Base-by-base conservation (phyloP, 2,888 invertebrate genomes). In the Diplazon laetatorius region DNA sequence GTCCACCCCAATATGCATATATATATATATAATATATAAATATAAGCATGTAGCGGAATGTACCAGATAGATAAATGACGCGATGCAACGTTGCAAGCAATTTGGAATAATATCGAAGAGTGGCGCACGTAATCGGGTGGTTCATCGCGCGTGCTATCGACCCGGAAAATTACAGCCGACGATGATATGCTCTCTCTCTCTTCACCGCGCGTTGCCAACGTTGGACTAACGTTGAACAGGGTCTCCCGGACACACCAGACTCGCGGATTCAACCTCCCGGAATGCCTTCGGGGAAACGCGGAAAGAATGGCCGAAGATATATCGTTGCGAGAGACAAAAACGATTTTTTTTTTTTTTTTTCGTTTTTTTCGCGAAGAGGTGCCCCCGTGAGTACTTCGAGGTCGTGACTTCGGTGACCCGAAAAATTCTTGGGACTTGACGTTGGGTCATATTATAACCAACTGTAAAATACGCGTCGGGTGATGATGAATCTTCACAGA, bases 21-120 rank as follows among this genome's bases (percentile, higher is more conserved):
- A 50, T 59, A n/a, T 39, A 60, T 8, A n/a, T n/a, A n/a, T n/a
- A n/a, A n/a, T n/a, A n/a, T n/a, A n/a, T n/a, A n/a, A n/a, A n/a
- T n/a, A n/a, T n/a, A n/a, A n/a, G n/a, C n/a, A n/a, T n/a, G n/a
- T n/a, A 35, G 59, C 60, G 55, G 68, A 68, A 50, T 62, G 72
- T 76, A 79, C 75, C 63, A 79, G 79, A 79, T 76, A 72, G 79
- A 79, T 72, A 79, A 79, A 79, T 76, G 76, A 76, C 76, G 72
- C 71, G 79, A 76, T 65, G 71, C 66, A 57, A 8, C 68, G 79
- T 76, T 66, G 76, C 59, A 71, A 79, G 79, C 79, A 79, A 79
- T 79, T 79, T 79, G 76, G 79, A 79, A 76, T 79, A 79, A 79
- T 79, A 79, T 76, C 68, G 79, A 68, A 79, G 76, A 76, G 79